phyloP scores from a whole-genome alignment of 2,888 invertebrate species.

The Philonicus albiceps region DNA sequence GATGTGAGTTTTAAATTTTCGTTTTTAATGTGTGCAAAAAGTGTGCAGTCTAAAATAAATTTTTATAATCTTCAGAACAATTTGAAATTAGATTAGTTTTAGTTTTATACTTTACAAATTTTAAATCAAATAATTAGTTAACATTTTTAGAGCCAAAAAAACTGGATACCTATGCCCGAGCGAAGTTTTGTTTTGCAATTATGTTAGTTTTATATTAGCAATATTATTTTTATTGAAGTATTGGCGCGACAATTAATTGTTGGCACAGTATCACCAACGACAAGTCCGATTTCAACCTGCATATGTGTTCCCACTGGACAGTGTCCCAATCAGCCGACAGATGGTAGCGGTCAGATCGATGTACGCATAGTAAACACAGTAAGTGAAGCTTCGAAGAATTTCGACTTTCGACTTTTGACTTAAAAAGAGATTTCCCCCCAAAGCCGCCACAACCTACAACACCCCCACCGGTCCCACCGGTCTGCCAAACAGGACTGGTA shows the following conservation, averaged over 20 bases:
- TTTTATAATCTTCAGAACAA: too few relatives aligned
- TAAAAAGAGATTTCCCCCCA: background rate
- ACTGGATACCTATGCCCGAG: too few relatives aligned
- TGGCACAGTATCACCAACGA: constrained; percentile 8
- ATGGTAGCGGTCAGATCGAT: constrained; percentile 69
- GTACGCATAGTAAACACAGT: constrained; percentile 70
- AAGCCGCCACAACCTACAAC: background rate
- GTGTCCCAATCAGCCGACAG: constrained; percentile 57
- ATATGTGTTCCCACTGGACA: constrained; percentile 60
- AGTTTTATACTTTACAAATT: too few relatives aligned
- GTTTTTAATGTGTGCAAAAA: too few relatives aligned
- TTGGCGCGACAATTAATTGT: constrained; percentile 34
- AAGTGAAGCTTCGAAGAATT: too few relatives aligned
- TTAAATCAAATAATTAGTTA: too few relatives aligned
- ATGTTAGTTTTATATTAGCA: too few relatives aligned
- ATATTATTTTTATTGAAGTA: background rate
- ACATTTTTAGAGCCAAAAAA: too few relatives aligned
- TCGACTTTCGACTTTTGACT: background rate
- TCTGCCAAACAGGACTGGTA: constrained; percentile 56
- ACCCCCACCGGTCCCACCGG: constrained; percentile 50
- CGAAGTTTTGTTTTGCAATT: background rate
- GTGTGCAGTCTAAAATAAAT: too few relatives aligned
- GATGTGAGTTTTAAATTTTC: background rate
- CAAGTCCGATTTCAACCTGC: constrained; percentile 51
- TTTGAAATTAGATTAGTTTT: too few relatives aligned